Percentiles rank a stretch among this genome's conserved stretches.
These are phyloP conservation scores for Alfaro cultratus DNA, from an alignment of 2,797 vertebrate species.

Conservation along the genomic window DNA sequence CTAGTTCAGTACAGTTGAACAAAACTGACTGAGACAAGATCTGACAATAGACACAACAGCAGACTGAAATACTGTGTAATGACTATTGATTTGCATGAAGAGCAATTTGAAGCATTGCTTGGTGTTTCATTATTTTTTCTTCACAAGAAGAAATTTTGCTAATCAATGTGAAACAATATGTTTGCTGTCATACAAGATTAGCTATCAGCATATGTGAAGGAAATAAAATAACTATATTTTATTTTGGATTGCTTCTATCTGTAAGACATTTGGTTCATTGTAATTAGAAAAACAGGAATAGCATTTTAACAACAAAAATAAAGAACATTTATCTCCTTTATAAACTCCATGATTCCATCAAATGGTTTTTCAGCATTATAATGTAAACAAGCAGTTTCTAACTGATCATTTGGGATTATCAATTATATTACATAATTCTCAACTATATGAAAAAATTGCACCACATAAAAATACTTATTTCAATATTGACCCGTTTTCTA, in stretches of 20 bases:
- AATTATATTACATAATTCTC: background rate
- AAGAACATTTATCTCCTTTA: background rate
- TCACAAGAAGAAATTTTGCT: background rate
- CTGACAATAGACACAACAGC: background rate
- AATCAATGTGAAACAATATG: background rate
- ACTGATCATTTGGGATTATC: background rate
- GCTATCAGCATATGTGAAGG: background rate
- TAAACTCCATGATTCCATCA: background rate
- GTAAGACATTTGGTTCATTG: background rate
- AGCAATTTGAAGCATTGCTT: constrained; percentile 3
- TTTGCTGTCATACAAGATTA: background rate
- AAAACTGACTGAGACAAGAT: background rate
- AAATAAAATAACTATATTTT: background rate
- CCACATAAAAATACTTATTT: background rate
- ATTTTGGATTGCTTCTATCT: background rate
- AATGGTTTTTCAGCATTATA: background rate
- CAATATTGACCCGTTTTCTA: background rate
- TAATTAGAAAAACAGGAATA: background rate
- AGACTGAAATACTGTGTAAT: background rate
- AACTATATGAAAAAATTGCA: background rate
- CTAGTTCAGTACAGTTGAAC: background rate
- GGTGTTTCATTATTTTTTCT: constrained; percentile 7
- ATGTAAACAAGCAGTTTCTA: background rate
- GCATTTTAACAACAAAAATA: background rate
- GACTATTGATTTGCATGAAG: constrained; percentile 15